Percentiles rank a stretch among this genome's conserved stretches.
Conservation (phyloP, 1,140 invertebrate genomes). For the Bilobella aurantiaca region DNA sequence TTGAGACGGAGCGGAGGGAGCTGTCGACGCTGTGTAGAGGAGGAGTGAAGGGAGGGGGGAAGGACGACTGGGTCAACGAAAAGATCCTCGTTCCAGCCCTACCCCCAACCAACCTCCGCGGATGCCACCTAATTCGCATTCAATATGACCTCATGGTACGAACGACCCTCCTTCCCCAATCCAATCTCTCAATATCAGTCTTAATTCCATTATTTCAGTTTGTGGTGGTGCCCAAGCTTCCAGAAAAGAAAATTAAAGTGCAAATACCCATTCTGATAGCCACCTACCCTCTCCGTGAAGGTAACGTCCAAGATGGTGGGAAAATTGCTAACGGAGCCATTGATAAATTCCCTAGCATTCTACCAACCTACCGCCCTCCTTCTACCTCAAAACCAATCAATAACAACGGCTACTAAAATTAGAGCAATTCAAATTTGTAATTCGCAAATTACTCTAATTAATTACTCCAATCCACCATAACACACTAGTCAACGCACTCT, state of each 20-base stretch:
- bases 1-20: constrained; percentile 76
- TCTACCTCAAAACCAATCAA: background rate
- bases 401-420: background rate
- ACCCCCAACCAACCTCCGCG: constrained; percentile 87
- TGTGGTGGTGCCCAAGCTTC: constrained; percentile 75
- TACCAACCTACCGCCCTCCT: constrained; percentile 24
- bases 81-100: constrained; percentile 85
- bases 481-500: too few relatives aligned
- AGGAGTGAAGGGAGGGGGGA: constrained; percentile 67
- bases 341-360: constrained; percentile 26
- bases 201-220: constrained; percentile 53
- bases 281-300: constrained; percentile 72
- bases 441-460: too few relatives aligned
- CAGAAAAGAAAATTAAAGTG: constrained; percentile 83
- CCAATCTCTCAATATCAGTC: background rate
- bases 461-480: too few relatives aligned
- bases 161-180: background rate
- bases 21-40: constrained; percentile 67
- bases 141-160: constrained; percentile 90
- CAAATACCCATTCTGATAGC: constrained; percentile 85
- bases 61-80: constrained; percentile 79
- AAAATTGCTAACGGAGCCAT: constrained; percentile 39
- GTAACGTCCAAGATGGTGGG: constrained; percentile 44
- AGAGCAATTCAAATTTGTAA: background rate
- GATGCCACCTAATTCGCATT: constrained; percentile 87